These are phyloP conservation scores for Drosophila mayaguana DNA, from an alignment of 2,888 invertebrate genomes.

Conservation along the genomic window DNA sequence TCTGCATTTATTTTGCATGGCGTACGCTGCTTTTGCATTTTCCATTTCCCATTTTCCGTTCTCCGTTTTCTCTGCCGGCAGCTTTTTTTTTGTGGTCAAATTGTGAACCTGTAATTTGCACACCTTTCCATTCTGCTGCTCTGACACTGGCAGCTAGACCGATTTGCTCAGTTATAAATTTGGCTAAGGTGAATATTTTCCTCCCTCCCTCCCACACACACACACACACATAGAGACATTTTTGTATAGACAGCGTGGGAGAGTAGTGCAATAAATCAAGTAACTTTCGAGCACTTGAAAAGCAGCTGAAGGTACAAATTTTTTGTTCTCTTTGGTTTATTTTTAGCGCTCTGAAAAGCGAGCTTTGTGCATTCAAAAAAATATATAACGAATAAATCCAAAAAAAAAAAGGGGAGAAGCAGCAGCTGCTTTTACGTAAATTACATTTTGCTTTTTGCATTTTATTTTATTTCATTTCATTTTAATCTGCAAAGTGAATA, in stretches of 20 bases:
- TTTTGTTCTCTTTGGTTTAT: conserved; percentile 5
- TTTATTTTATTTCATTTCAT: conserved; percentile 40
- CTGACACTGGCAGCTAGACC: conserved; percentile 46
- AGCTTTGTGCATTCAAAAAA: conserved; percentile 56
- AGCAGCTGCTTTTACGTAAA: conserved; percentile 73
- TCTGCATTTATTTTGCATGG: conserved; percentile 62
- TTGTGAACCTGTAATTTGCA: conserved; percentile 71
- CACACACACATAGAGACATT: conserved; percentile 1
- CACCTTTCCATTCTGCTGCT: conserved; percentile 45
- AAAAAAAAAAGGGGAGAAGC: conserved; percentile 13
- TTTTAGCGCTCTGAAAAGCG: conserved; percentile 37
- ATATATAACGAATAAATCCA: conserved; percentile 44
- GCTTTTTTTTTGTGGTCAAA: conserved; percentile 59
- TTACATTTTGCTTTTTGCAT: conserved; percentile 67
- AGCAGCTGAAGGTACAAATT: conserved; percentile 61
- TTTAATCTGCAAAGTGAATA: conserved; percentile 77
- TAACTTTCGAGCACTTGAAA: conserved; percentile 76
- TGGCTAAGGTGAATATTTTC: conserved; percentile 67
- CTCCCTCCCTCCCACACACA: conserved; percentile 46
- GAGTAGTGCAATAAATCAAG: conserved; percentile 75
- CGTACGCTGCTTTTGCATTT: conserved; percentile 29
- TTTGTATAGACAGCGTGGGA: conserved; percentile 17
- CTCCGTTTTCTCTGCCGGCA: neutral
- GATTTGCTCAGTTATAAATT: conserved; percentile 64
- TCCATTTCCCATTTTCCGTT: neutral